These are phyloP conservation scores for Drosophila chauvacae DNA, from an alignment of 1,140 invertebrate species.

Conservation along the genomic window DNA sequence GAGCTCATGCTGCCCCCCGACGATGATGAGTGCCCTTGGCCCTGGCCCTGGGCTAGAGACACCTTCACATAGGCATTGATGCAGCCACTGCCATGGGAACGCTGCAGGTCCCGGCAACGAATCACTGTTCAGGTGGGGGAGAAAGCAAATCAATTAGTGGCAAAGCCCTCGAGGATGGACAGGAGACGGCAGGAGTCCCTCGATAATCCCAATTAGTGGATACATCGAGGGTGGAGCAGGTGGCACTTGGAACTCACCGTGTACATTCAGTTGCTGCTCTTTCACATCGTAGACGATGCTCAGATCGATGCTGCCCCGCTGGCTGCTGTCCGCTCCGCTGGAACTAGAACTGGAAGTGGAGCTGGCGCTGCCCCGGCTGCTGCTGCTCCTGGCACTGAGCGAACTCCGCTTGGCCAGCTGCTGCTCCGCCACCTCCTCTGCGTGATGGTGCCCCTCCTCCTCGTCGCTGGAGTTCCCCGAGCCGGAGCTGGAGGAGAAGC, in stretches of 20 bases:
- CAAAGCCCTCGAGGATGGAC: not conserved
- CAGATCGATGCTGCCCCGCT: constrained; percentile 73
- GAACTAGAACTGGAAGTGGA: not conserved
- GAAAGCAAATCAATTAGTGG: constrained; percentile 1
- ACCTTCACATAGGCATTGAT: constrained; percentile 86
- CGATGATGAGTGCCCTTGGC: not conserved
- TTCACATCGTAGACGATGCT: constrained; percentile 58
- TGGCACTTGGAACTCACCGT: constrained; percentile 78
- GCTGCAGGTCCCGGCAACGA: constrained; percentile 85
- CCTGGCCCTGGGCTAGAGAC: constrained; percentile 37
- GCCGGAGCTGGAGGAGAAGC: constrained; percentile 71
- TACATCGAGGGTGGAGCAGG: not conserved
- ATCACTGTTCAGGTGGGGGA: constrained; percentile 76
- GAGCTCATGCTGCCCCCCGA: constrained; percentile 10
- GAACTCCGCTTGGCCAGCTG: constrained; percentile 71
- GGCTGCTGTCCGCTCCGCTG: not conserved
- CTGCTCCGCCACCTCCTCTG: constrained; percentile 42
- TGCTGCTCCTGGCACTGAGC: constrained; percentile 25
- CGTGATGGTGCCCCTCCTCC: constrained; percentile 44
- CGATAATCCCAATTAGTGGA: constrained; percentile 3
- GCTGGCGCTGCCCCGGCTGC: constrained; percentile 5
- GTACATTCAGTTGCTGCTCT: constrained; percentile 78
- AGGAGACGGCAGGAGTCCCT: not conserved
- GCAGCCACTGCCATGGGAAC: constrained; percentile 76
- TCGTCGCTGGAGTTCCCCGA: constrained; percentile 46